Evolutionary conservation across 2,113 vertebrate species (phyloP).

Genomic region (Okapia johnstoni): DNA sequence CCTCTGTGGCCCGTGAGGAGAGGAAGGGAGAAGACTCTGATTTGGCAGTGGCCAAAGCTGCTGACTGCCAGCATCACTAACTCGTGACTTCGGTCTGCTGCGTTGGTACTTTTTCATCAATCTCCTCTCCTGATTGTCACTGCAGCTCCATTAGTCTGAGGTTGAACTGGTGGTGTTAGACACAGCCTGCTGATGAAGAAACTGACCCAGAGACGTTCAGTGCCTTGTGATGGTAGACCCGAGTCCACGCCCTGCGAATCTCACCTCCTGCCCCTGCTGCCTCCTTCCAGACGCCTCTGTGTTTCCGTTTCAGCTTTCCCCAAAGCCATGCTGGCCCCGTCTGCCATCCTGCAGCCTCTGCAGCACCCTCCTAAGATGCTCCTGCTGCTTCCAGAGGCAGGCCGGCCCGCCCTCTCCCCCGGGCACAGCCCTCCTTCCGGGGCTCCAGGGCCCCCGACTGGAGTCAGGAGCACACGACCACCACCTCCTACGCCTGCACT

Average conservation of each 20-base stretch:
- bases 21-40: neutral
- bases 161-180: neutral
- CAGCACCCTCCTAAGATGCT: conserved; percentile 46
- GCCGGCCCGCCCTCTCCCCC: conserved; percentile 37
- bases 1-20: neutral
- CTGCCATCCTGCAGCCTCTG: conserved; percentile 70
- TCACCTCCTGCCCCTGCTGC: conserved; percentile 56
- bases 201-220: neutral
- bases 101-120: fast-evolving
- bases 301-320: conserved; percentile 71
- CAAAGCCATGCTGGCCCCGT: conserved; percentile 71
- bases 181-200: neutral
- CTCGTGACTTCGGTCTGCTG: neutral
- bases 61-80: neutral
- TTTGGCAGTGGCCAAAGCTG: neutral
- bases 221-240: too few species aligned
- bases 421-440: conserved; percentile 71
- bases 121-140: neutral
- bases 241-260: neutral
- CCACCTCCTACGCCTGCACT: neutral
- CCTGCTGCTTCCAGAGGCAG: conserved; percentile 70
- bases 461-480: conserved; percentile 41
- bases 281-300: conserved; percentile 42
- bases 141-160: fast-evolving
- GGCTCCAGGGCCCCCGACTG: conserved; percentile 10